These are phyloP conservation scores for Forbesichthys papilliferus DNA, from an alignment of 2,113 vertebrate species.

Conservation along the genomic window DNA sequence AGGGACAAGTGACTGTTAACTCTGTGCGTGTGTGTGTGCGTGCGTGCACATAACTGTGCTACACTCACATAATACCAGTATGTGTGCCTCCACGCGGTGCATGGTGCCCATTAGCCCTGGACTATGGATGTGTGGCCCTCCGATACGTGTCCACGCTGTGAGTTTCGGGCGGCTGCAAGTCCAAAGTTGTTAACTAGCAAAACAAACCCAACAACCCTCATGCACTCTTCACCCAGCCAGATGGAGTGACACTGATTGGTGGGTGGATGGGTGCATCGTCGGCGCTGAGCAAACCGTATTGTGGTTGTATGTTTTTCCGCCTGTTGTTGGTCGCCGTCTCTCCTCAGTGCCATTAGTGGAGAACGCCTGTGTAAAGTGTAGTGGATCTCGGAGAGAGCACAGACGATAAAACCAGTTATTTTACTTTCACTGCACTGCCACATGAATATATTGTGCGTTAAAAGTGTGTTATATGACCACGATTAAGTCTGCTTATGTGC, in stretches of 20 bases:
- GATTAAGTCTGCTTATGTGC: no score
- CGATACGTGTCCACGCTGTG: constrained; percentile 17
- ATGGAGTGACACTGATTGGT: constrained; percentile 53
- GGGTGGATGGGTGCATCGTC: constrained; percentile 16
- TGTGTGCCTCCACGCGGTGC: constrained; percentile 26
- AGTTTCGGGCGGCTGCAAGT: constrained; percentile 9
- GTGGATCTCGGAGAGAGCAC: no score
- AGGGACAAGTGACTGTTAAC: no score
- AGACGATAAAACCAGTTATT: no score
- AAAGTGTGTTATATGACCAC: no score
- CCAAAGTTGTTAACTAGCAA: constrained; percentile 43
- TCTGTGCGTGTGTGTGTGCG: constrained; percentile 25
- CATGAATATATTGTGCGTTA: no score
- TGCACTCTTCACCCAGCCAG: constrained; percentile 31
- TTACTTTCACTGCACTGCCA: no score
- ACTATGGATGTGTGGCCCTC: constrained; percentile 24
- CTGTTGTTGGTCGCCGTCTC: no score
- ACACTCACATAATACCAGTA: constrained; percentile 2
- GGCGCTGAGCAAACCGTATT: background rate
- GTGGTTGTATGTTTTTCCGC: no score
- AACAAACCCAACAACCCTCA: constrained; percentile 21
- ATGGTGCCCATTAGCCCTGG: constrained; percentile 43
- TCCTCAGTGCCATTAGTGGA: no score
- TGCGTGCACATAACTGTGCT: background rate
- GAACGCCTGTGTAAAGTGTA: no score